Percentiles rank a stretch among this genome's conserved stretches.
Conservation (phyloP, 1,140 invertebrate species). For the Solen grandis region DNA sequence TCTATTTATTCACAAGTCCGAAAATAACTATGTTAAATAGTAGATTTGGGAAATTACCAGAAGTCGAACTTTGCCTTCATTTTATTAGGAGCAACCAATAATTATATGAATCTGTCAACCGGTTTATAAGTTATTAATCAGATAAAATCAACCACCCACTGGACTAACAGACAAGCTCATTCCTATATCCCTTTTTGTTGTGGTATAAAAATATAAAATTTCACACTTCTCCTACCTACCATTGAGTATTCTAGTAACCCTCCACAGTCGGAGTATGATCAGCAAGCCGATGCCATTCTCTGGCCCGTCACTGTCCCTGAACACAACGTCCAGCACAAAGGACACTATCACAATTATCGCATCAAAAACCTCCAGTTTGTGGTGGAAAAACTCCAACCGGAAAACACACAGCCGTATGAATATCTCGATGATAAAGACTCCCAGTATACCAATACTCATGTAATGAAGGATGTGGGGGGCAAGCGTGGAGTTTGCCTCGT, state of each 20-base stretch:
- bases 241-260: slow-evolving; percentile 78
- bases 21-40: too few species aligned
- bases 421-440: slow-evolving; percentile 79
- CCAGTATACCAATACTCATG: slow-evolving; percentile 75
- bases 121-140: too few species aligned
- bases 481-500: slow-evolving; percentile 10
- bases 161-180: too few species aligned
- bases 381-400: slow-evolving; percentile 77
- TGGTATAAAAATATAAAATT: background rate
- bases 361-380: slow-evolving; percentile 80
- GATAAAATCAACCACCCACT: too few species aligned
- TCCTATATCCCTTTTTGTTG: too few species aligned
- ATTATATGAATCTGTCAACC: too few species aligned
- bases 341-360: slow-evolving; percentile 78
- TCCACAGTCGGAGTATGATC: slow-evolving; percentile 78
- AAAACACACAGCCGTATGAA: slow-evolving; percentile 75
- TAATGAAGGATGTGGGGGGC: slow-evolving; percentile 75
- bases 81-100: too few species aligned
- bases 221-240: slow-evolving; percentile 72
- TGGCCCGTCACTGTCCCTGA: slow-evolving; percentile 65
- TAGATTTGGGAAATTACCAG: too few species aligned
- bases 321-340: slow-evolving; percentile 78
- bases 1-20: too few species aligned
- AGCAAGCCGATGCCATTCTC: slow-evolving; percentile 74
- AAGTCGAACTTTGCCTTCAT: too few species aligned